Percentiles rank a stretch among this genome's conserved stretches.
Conservation (phyloP, 2,113 vertebrate genomes). For the Tringa solitaria region DNA sequence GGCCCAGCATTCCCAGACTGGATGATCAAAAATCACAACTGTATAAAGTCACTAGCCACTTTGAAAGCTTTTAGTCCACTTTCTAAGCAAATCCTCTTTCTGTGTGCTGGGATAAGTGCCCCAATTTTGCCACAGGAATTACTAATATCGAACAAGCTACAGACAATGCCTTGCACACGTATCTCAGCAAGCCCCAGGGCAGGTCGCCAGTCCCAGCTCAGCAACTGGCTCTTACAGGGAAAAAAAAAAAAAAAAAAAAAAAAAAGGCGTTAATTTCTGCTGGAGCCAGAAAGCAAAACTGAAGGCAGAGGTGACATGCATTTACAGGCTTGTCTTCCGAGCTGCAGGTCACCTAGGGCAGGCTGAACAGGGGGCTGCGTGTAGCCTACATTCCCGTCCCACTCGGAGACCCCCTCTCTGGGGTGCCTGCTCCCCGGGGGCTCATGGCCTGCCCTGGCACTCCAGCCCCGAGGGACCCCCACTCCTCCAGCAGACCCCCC, state of each 20-base stretch:
- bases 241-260: neutral
- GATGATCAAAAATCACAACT: neutral
- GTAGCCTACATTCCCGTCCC: rapidly evolving
- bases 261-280: neutral
- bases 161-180: neutral
- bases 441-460: neutral
- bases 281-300: neutral
- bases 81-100: neutral
- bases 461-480: neutral
- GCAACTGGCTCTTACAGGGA: neutral
- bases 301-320: neutral
- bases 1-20: neutral
- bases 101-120: rapidly evolving
- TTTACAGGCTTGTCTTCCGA: rapidly evolving
- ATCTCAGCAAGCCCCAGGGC: neutral
- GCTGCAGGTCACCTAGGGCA: neutral
- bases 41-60: rapidly evolving
- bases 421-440: neutral
- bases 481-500: neutral
- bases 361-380: neutral
- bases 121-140: rapidly evolving
- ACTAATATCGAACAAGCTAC: rapidly evolving
- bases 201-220: neutral
- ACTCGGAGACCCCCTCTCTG: rapidly evolving
- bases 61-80: rapidly evolving